Evolutionary conservation across 1,140 invertebrate genomes (phyloP).

Genomic region (Phthorimaea operculella): DNA sequence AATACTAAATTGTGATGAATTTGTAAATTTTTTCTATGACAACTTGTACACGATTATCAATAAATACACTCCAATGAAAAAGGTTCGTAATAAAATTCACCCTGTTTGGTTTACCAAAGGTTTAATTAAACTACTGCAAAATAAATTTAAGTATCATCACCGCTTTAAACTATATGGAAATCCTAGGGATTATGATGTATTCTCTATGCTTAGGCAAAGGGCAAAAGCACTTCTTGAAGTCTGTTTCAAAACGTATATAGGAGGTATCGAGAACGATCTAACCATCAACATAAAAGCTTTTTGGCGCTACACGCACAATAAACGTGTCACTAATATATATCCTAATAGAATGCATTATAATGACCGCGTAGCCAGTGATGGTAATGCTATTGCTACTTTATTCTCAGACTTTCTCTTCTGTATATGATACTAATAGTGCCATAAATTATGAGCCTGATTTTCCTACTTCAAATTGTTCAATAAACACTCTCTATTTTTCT

Average conservation of each 20-base stretch:
- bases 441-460: not conserved
- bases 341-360: not conserved
- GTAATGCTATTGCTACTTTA: not conserved
- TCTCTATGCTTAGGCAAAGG: conserved; percentile 8
- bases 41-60: not conserved
- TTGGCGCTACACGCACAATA: not conserved
- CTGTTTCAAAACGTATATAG: not conserved
- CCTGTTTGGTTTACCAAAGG: conserved; percentile 10
- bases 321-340: not conserved
- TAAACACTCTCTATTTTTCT: too few species aligned
- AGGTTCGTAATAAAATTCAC: not conserved
- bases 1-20: not conserved
- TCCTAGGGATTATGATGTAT: conserved; percentile 13
- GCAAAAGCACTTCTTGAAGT: not conserved
- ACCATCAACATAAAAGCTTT: not conserved
- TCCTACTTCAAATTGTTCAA: not conserved
- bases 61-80: not conserved
- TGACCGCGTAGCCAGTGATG: not conserved
- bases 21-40: not conserved
- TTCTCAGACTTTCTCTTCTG: not conserved
- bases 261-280: not conserved
- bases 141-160: conserved; percentile 15
- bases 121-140: conserved; percentile 10
- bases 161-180: conserved; percentile 12
- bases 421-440: not conserved